A percentile compares a stretch with the other conserved stretches of the same genome.
Conservation (phyloP, 64 coral and sea anemone genomes). For the Porites australiensis region DNA sequence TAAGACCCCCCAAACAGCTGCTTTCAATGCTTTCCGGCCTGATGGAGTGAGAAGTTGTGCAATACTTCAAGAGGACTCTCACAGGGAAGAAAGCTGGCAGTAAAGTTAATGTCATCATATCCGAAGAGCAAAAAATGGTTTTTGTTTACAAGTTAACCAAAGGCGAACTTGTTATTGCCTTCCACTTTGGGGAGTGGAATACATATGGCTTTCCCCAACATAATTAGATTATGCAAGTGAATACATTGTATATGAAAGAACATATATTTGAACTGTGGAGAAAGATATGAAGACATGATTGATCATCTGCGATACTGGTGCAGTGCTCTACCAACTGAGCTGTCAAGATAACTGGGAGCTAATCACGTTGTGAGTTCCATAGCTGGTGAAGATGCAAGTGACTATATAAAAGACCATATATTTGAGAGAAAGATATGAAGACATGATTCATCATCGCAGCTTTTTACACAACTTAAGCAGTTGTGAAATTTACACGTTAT, state of each 20-base stretch:
- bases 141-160: conserved; percentile 65
- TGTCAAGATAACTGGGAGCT: too few species aligned
- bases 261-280: not conserved
- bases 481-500: too few species aligned
- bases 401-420: too few species aligned
- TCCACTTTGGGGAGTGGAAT: conserved; percentile 85
- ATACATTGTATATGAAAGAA: not conserved
- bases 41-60: not conserved
- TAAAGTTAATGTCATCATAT: conserved; percentile 33
- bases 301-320: too few species aligned
- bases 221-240: conserved; percentile 41
- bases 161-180: conserved; percentile 67
- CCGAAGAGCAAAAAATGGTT: conserved; percentile 53
- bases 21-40: conserved; percentile 6
- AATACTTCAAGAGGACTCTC: not conserved
- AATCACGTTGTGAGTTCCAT: too few species aligned
- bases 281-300: too few species aligned
- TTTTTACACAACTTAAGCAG: too few species aligned
- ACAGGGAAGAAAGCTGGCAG: conserved; percentile 40
- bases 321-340: too few species aligned
- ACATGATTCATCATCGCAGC: too few species aligned
- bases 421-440: too few species aligned
- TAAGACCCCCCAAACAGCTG: conserved; percentile 25
- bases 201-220: conserved; percentile 62
- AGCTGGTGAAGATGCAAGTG: too few species aligned